phyloP scores from a whole-genome alignment of 2,888 invertebrate species.

The Crepidodera aurea region DNA sequence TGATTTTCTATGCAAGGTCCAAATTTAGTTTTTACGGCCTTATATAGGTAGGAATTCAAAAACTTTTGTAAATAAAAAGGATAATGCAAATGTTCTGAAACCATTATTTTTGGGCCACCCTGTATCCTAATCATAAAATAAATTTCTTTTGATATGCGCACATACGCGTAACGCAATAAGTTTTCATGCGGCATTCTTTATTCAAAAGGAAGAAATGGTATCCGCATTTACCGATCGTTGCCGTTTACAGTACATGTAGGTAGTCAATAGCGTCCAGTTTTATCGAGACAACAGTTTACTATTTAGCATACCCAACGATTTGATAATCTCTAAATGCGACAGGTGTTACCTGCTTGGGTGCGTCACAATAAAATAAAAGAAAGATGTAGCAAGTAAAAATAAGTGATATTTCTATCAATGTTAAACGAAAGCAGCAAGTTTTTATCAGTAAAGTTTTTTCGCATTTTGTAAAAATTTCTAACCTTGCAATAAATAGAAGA shows the following conservation, averaged over 20 bases:
- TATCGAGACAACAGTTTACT: not conserved
- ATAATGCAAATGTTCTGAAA: too few relatives aligned
- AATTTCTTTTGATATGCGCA: too few relatives aligned
- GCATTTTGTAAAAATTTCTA: not conserved
- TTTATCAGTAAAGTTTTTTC: not conserved
- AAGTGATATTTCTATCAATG: not conserved
- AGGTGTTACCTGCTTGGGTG: conserved; percentile 23
- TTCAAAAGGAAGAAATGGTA: too few relatives aligned
- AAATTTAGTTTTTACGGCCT: too few relatives aligned
- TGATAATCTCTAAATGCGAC: conserved; percentile 21
- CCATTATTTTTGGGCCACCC: too few relatives aligned
- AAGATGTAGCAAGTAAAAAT: not conserved
- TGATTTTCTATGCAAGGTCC: too few relatives aligned
- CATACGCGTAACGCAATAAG: not conserved
- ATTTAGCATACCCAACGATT: conserved; percentile 20
- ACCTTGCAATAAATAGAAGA: not conserved
- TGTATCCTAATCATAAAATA: too few relatives aligned
- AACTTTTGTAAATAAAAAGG: too few relatives aligned
- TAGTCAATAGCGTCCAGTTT: not conserved
- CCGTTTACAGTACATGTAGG: not conserved
- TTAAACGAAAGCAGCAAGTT: not conserved
- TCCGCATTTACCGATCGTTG: too few relatives aligned
- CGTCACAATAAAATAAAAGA: conserved; percentile 14
- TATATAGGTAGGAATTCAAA: too few relatives aligned
- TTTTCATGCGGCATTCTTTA: too few relatives aligned